Evolutionary conservation across 1,140 invertebrate species (phyloP), one percentile per base, ranked within the genome.

Genomic region (Parapsyche elsis): DNA sequence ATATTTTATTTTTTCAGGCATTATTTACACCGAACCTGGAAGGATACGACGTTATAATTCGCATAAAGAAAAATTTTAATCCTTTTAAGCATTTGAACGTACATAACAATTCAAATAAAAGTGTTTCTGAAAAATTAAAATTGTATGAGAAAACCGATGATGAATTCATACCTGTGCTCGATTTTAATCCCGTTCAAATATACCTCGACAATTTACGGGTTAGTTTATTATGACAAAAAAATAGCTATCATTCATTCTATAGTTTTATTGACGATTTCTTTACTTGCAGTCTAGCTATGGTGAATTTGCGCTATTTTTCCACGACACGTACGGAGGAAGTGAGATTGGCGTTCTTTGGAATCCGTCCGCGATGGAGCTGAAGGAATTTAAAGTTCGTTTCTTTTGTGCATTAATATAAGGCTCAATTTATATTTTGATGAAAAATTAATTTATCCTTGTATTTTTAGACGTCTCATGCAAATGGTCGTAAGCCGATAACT

Each of bases 241-340:
- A 70, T 53, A n/a, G 80, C 83, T 73, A 53, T 64, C 57, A 24
- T 23, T 24, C 30, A 21, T 80, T 67, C 5, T 7, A 23, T 49
- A 12, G 30, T 30, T 45, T 26, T 71, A 59, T 57, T 71, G 74
- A 45, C 12, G 38, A 71, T 81, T 73, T 71, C 78, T 81, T 78
- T 64, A 78, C 80, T 91, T 90, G 49, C 84, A 96, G 94, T 89
- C 89, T 73, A 91, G 91, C 73, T 98, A 95, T 86, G 90, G 90
- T 4, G 92, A 96, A 38, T 92, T 93, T 84, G 96, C 95, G 0
- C 85, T 96, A 30, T 98, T 98, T 86, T 97, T 98, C 86, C 92
- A 97, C 86, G 95, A 98, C 87, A 88, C 89, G 0, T 96, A 94
- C 88, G 96, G 96, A 21, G 96, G 96, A 26, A 90, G 91, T 79